Percentiles rank a stretch among this genome's conserved stretches.
phyloP scores from a whole-genome alignment of 92 coral and sea anemone genomes.

The Bergia puertoricense region DNA sequence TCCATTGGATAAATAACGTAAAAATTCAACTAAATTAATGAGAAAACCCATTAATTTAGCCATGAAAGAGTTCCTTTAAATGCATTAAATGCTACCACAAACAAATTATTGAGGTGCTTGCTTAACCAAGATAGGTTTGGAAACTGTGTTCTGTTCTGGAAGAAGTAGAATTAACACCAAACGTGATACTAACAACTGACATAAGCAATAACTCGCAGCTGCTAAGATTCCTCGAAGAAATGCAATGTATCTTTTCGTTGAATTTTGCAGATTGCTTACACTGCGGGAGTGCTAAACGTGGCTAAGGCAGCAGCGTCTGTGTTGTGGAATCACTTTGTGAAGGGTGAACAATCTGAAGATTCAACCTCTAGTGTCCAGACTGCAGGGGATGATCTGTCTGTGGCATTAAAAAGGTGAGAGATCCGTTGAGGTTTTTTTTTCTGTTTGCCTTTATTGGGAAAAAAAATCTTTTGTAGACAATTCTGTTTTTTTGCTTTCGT shows the following conservation, averaged over 20 bases:
- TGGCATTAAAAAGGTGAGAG: slow-evolving; percentile 52
- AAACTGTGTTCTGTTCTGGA: too few species aligned
- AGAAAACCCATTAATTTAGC: too few species aligned
- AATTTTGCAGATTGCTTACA: slow-evolving; percentile 65
- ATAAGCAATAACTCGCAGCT: background rate
- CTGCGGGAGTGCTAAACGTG: slow-evolving; percentile 67
- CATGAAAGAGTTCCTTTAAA: too few species aligned
- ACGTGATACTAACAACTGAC: background rate
- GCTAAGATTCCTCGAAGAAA: background rate
- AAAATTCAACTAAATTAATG: too few species aligned
- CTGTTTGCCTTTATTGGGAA: too few species aligned
- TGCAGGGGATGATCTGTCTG: slow-evolving; percentile 60
- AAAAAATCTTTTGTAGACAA: too few species aligned
- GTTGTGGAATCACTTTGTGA: slow-evolving; percentile 89
- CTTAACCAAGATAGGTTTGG: too few species aligned
- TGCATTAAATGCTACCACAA: too few species aligned
- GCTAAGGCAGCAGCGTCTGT: slow-evolving; percentile 87
- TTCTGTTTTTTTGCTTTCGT: too few species aligned
- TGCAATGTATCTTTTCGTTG: background rate
- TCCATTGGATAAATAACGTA: too few species aligned
- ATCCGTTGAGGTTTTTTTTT: background rate
- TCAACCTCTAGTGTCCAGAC: slow-evolving; percentile 57
- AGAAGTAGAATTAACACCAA: too few species aligned
- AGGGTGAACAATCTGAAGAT: slow-evolving; percentile 47
- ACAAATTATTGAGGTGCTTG: too few species aligned